Base-by-base conservation (phyloP, 1,140 invertebrate species). In the Papilio xuthus region DNA sequence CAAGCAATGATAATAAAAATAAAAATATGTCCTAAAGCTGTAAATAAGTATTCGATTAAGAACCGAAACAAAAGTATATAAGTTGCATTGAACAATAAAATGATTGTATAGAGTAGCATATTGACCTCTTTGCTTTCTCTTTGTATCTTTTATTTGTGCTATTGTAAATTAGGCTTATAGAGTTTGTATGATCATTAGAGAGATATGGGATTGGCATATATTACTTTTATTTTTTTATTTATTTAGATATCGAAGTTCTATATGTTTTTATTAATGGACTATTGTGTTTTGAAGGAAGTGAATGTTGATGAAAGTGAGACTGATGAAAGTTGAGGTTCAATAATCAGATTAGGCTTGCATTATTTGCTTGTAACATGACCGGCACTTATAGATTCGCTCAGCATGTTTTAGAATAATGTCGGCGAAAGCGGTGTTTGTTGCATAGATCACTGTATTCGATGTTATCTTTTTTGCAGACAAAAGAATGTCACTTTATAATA, bases 181-280 rank as follows among this genome's bases (percentile, higher is more conserved):
- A 32, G 2, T 20, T 47, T 26, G 23, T 56, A 37, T n/a, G 44
- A 53, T 74, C 56, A 74, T 53, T 50, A 28, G 37, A 75, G 26
- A 10, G 37, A 72, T 44, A 72, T 15, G 4, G 42, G 2, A 75
- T 60, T 60, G 73, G 28, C 56, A 60, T 6, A 60, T 60, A 15
- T 60, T 26, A n/a, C 4, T 53, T 60, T 60, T 60, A 23, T 63
- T 63, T 15, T 9, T 60, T 23, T 9, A 60, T 60, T 23, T 26
- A 28, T 28, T 28, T 67, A 28, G 60, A 67, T 67, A 63, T 63
- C 23, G 56, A 63, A 18, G 60, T 76, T 56, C 28, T 8, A 63
- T 76, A 53, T 76, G 71, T 73, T 73, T 73, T 44, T 50, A 73
- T 32, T 76, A 76, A 76, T 76, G 42, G 74, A 60, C 74, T 32